Base-by-base conservation (phyloP, 2,113 vertebrate genomes). In the Herpetotheres cachinnans region DNA sequence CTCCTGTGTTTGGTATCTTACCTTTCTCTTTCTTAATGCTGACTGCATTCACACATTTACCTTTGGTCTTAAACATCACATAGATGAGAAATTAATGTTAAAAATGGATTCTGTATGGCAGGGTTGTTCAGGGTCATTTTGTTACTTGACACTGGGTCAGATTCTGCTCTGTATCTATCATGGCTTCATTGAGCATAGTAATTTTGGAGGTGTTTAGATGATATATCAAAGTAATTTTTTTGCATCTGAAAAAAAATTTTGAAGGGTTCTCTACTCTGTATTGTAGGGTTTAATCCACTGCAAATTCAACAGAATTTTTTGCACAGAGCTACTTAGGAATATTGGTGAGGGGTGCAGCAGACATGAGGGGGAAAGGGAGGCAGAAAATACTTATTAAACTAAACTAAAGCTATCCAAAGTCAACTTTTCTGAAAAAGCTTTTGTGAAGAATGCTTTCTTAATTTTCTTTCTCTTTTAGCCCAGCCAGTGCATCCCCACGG, bases 401-500 rank as follows among this genome's bases (percentile, higher is more conserved):
- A 66, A 73, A 56, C 20, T 70, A 46, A 76, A 90, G 36, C 24
- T 40, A 52, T 17, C 17, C 38, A 70, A 58, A 32, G 29, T 26
- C 44, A 70, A 76, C 25, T 76, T 70, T 54, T 21, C 17, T 55
- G n/a, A 8, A 50, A 72, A 76, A 76, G 30, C 40, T 73, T 55
- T 13, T 55, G 24, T 46, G 27, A 74, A 69, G 13, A 82, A 65
- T n/a, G 18, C n/a, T 40, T n/a, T 58, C n/a, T 44, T 19, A 16
- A 34, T n/a, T 54, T 59, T 40, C 24, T 52, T 54, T 26, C 46
- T 61, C 29, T 47, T 38, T 74, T 18, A 81, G 38, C 30, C 29
- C 47, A 74, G 61, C 7, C 54, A 69, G 40, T 1, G 3, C 1
- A 0, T 9, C 24, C 10, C 25, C 0, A 0, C 0, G 1, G 42